Conservation (phyloP, 1,140 invertebrate genomes). For the Drosophila pallidifrons region DNA sequence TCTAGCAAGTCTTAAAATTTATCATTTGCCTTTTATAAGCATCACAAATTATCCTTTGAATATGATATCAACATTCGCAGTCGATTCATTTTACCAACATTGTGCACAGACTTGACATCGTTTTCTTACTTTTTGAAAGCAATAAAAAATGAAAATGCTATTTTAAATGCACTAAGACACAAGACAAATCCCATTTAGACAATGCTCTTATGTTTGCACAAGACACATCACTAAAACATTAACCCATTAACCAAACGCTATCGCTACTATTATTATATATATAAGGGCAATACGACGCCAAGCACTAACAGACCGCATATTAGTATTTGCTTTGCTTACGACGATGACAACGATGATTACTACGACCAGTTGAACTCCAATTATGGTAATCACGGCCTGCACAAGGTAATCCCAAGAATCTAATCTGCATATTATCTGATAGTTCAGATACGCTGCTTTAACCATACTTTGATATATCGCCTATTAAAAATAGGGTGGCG, state of each 20-base stretch:
- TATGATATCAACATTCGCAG: neutral
- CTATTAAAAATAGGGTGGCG: conserved; percentile 64
- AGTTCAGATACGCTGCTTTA: conserved; percentile 1
- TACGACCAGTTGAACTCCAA: conserved; percentile 49
- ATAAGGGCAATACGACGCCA: conserved; percentile 72
- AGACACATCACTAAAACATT: conserved; percentile 28
- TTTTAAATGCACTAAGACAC: neutral
- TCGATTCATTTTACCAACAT: neutral
- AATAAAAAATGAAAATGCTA: conserved; percentile 4
- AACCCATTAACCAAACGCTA: conserved; percentile 68
- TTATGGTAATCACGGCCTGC: conserved; percentile 45
- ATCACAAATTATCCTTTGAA: neutral
- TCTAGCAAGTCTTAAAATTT: too few species aligned
- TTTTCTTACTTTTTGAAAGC: neutral
- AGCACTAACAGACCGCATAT: conserved; percentile 78
- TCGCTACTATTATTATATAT: conserved; percentile 43
- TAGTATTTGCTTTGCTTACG: conserved; percentile 83
- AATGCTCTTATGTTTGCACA: conserved; percentile 38
- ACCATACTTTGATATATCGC: conserved; percentile 14
- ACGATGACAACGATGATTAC: conserved; percentile 71
- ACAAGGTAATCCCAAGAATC: conserved; percentile 61
- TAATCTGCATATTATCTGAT: conserved; percentile 11
- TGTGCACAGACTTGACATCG: conserved; percentile 6
- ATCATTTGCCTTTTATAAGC: neutral
- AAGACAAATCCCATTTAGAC: conserved; percentile 6